Percentiles rank a stretch among this genome's conserved stretches.
Evolutionary conservation across 1,140 invertebrate genomes (phyloP).

Genomic region (Pomacea maculata): DNA sequence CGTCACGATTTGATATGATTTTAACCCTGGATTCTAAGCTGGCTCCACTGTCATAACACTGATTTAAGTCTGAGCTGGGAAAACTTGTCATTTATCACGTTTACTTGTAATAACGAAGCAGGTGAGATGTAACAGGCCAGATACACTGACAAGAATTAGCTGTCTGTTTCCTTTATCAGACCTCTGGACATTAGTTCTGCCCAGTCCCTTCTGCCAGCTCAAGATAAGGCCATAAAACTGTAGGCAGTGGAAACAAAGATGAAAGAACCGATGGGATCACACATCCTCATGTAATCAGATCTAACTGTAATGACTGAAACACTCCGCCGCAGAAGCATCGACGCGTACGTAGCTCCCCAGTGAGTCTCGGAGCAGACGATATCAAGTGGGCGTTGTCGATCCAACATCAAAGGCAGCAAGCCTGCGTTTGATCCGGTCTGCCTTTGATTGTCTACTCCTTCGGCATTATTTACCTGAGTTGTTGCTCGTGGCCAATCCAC

Average conservation of each 20-base stretch:
- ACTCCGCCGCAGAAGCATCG: background rate
- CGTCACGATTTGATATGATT: no score
- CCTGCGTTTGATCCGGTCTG: background rate
- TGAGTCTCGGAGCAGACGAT: background rate
- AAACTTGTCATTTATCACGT: no score
- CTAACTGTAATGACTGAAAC: background rate
- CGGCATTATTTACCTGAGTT: slow-evolving; percentile 3
- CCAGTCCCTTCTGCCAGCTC: background rate
- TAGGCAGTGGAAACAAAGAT: background rate
- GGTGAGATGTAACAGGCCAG: no score
- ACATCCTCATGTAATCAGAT: background rate
- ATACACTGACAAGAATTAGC: no score
- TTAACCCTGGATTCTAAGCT: no score
- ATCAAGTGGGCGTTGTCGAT: background rate
- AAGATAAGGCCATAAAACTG: background rate
- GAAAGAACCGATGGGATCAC: background rate
- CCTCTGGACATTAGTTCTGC: no score
- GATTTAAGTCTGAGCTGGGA: no score
- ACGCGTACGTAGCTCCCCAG: background rate
- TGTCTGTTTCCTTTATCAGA: no score
- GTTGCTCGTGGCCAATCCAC: background rate
- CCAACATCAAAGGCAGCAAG: slow-evolving; percentile 8
- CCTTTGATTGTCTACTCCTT: slow-evolving; percentile 8
- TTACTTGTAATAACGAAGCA: no score
- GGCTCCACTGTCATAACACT: no score